Evolutionary conservation across 2,888 invertebrate species (phyloP), one percentile per base, ranked within the genome.

Genomic region (Petrolisthes cinctipes): DNA sequence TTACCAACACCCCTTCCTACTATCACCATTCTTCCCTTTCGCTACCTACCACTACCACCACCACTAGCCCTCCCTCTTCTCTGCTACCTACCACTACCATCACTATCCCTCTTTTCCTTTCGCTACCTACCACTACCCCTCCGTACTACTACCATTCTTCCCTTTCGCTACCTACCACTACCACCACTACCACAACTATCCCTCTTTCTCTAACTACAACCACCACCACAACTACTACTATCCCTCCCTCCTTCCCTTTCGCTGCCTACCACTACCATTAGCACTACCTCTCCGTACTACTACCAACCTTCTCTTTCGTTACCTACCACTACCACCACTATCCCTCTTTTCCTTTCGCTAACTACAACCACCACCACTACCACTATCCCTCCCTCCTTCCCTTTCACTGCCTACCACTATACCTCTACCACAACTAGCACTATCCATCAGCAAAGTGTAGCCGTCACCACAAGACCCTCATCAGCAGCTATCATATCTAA

Each of bases 401-500:
- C n/a, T 75, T 20, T 23, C 9, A 17, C 76, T 51, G 51, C 14
- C 53, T 53, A 53, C 51, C 76, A 4, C 4, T 0, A 51, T 14
- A 4, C n/a, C 76, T 3, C 54, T n/a, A 79, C 54, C 79, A 79
- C 79, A 4, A 20, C 79, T 79, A 53, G 53, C 76, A 56, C 17
- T 54, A 23, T 37, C 37, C 81, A 61, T 81, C 81, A 81, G 23
- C 23, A 37, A 66, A 14, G 23, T n/a, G 4, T 14, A 37, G 56
- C 57, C 75, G 61, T 37, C 76, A 76, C 76, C 37, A 17, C 78
- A 57, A 84, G 78, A 66, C 66, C 78, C 6, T 84, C 84, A 84
- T 84, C 84, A 84, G 78, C 66, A n/a, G 84, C 78, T 53, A 84
- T 84, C 84, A 78, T 66, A 76, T 20, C 76, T 57, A 83, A 56